Percentiles rank a stretch among this genome's conserved stretches.
phyloP scores from a whole-genome alignment of 2,797 vertebrate species.

The Protonibea diacanthus region DNA sequence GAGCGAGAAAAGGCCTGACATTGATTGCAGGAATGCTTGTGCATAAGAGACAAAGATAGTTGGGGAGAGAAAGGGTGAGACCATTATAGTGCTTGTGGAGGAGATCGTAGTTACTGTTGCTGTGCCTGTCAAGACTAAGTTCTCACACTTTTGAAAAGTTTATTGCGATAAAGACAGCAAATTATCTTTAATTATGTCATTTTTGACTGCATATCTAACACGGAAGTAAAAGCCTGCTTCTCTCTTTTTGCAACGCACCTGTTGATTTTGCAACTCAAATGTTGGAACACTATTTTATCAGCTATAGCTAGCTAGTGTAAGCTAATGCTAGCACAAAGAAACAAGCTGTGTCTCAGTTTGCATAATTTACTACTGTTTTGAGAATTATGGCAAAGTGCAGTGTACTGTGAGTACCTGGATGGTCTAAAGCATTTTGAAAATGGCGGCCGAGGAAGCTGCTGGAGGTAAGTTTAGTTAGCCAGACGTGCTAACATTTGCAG shows the following conservation, averaged over 20 bases:
- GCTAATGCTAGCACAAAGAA: neutral
- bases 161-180: neutral
- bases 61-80: slow-evolving; percentile 23
- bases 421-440: no score
- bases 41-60: slow-evolving; percentile 42
- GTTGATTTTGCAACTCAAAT: neutral
- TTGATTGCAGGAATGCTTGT: slow-evolving; percentile 70
- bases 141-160: neutral
- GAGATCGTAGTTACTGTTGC: slow-evolving; percentile 16
- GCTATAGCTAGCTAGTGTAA: neutral
- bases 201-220: neutral
- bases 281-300: neutral
- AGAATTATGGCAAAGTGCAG: no score
- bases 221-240: neutral
- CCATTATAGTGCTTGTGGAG: slow-evolving; percentile 17
- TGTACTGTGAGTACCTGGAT: no score
- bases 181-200: neutral
- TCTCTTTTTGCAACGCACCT: neutral
- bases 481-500: neutral
- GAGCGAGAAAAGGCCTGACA: slow-evolving; percentile 66
- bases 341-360: neutral
- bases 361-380: no score
- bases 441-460: neutral
- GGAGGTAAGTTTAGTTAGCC: neutral
- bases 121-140: neutral